phyloP scores from a whole-genome alignment of 2,888 invertebrate genomes.

The Oscheius myriophilus region DNA sequence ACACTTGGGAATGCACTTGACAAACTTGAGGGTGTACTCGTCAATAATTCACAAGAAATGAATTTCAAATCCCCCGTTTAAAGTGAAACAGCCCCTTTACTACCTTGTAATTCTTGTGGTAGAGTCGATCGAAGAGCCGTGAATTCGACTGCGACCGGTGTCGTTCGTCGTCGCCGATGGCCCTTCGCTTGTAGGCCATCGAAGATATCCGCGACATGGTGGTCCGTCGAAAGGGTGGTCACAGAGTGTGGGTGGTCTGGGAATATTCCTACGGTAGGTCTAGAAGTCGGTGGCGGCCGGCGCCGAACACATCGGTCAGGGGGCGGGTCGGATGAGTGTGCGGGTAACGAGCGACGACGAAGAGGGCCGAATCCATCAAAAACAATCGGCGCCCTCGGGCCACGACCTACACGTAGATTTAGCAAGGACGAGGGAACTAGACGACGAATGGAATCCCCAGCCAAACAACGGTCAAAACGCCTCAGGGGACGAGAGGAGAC shows the following conservation, averaged over 20 bases:
- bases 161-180: conserved; percentile 46
- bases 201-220: conserved; percentile 69
- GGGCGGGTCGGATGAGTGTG: conserved; percentile 31
- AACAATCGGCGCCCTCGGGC: conserved; percentile 13
- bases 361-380: conserved; percentile 18
- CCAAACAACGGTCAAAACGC: no score
- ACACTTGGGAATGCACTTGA: no score
- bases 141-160: conserved; percentile 55
- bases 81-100: no score
- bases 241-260: conserved; percentile 16
- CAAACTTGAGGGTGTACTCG: no score
- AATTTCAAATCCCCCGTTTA: no score
- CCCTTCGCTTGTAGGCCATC: conserved; percentile 63
- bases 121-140: conserved; percentile 52
- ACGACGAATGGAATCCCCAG: no score
- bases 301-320: conserved; percentile 32
- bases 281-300: conserved; percentile 21
- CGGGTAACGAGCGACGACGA: conserved; percentile 20
- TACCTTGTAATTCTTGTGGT: conserved; percentile 31
- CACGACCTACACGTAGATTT: not conserved
- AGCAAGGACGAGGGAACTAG: no score
- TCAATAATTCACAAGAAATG: no score
- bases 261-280: conserved; percentile 29
- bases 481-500: no score
- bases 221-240: not conserved